Evolutionary conservation across 2,797 vertebrate genomes (phyloP), one percentile per base, ranked within the genome.

Genomic region (Vultur gryphus): DNA sequence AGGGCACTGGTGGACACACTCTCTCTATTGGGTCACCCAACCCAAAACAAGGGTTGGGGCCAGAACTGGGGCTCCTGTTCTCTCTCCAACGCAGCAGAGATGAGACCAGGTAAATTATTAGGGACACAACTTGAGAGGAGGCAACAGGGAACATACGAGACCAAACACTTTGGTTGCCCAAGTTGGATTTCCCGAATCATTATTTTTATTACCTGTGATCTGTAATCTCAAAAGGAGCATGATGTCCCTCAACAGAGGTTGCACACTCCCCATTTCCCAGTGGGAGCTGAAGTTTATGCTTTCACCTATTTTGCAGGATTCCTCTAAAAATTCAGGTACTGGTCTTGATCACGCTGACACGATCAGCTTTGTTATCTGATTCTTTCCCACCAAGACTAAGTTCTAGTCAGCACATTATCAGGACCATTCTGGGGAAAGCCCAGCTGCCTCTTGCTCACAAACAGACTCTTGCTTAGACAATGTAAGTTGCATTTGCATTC

Each of bases 61-160:
- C 66, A 73, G 18, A 83, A 46, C 23, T n/a, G n/a, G 12, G 14
- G 20, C 44, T 69, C 26, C 61, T 37, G 7, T 66, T 55, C 58
- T 70, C n/a, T 8, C 9, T 66, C 21, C 16, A 13, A 46, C 0
- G 4, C 23, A 67, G 26, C 23, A 35, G 12, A 13, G 25, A 51
- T 9, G 49, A 58, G 35, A 69, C 5, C 9, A 6, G 33, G 23
- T 31, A 49, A 54, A 61, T 23, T 19, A 18, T 16, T 29, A 29
- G 35, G 37, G 43, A 20, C 16, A 23, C 0, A 2, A 6, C 13
- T 37, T 20, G 23, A 66, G 46, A 70, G 37, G 19, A 33, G 4
- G 16, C 48, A 39, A 39, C 31, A 33, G 10, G 19, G 28, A 78
- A n/a, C 0, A 1, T 6, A 17, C 1, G 7, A 64, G 21, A 44